These are phyloP conservation scores for Melikaiella ostensackeni DNA, from an alignment of 2,888 invertebrate species.

Conservation along the genomic window DNA sequence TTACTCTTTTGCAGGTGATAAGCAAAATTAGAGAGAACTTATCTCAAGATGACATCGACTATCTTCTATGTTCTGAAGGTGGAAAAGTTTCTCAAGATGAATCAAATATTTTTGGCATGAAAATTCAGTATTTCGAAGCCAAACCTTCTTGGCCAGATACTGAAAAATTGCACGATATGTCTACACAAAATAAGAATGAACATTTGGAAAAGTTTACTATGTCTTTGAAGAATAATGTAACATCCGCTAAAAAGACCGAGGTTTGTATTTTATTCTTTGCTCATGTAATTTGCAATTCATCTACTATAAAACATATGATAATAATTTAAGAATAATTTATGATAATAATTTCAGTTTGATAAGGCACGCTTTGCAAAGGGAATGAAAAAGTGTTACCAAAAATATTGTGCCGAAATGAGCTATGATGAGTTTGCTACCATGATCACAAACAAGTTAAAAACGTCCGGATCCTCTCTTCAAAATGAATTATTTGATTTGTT, in stretches of 20 bases:
- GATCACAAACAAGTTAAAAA: slow-evolving; percentile 81
- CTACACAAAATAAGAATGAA: slow-evolving; percentile 50
- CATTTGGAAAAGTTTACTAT: slow-evolving; percentile 66
- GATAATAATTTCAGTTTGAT: slow-evolving; percentile 78
- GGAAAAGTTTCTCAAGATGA: slow-evolving; percentile 38
- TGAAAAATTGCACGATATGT: slow-evolving; percentile 65
- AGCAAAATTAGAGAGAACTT: slow-evolving; percentile 63
- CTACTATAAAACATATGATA: neutral
- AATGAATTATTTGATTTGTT: slow-evolving; percentile 92
- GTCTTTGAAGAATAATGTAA: slow-evolving; percentile 52
- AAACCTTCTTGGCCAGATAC: slow-evolving; percentile 67
- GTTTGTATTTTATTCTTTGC: slow-evolving; percentile 49
- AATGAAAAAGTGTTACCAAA: slow-evolving; percentile 79
- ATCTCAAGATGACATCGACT: slow-evolving; percentile 62
- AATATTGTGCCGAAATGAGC: slow-evolving; percentile 77
- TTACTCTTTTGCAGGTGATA: slow-evolving; percentile 76
- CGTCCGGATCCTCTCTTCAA: slow-evolving; percentile 81
- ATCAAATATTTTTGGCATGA: slow-evolving; percentile 60
- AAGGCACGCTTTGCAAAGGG: slow-evolving; percentile 80
- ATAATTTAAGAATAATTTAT: neutral
- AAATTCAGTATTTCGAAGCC: slow-evolving; percentile 63
- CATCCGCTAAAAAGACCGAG: slow-evolving; percentile 52
- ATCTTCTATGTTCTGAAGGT: slow-evolving; percentile 56
- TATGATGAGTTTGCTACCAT: slow-evolving; percentile 81
- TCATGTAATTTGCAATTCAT: neutral